Base-by-base conservation (phyloP, 1,140 invertebrate species). In the Aplysia californica region DNA sequence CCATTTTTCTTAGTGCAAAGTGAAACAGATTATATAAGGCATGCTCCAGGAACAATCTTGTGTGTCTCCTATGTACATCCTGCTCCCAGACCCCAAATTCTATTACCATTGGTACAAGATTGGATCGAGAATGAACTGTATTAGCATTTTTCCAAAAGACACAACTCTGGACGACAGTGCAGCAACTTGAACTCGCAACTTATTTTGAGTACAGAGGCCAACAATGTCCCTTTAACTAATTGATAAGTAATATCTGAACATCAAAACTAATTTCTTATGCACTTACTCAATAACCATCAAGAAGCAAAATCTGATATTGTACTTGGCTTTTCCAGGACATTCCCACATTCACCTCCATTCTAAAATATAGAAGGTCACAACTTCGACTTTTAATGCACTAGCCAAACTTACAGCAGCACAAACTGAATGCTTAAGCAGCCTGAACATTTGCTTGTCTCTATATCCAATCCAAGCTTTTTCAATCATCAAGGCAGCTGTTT, bases 341-440 rank as follows among this genome's bases (percentile, higher is more conserved):
- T 15, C 44, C n/a, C 10, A 15, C 10, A 50, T 15, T 15, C 10
- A 50, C 44, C 10, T 50, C 10, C 44, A 15, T 50, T 50, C 10
- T 15, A 70, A 70, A 2, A 70, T 0, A 31, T 6, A 31, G 26
- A 65, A 33, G 31, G 6, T 23, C 35, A 35, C 2, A 59, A n/a
- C n/a, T n/a, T n/a, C n/a, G n/a, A n/a, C n/a, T n/a, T n/a, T n/a
- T 6, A 61, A 33, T 29, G 44, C 68, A 41, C 33, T 20, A 71
- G 20, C 29, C n/a, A 65, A 67, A 87, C 84, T 86, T 84, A 90
- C 89, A 41, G 89, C 89, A 36, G 89, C 89, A 87, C 89, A 89
- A 26, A 89, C 78, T 23, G 89, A 86, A 83, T 90, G 88, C 73
- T 90, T 90, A 3, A 90, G 77, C 0, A 90, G 78, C 69, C 83